Percentiles rank a stretch among this genome's conserved stretches.
Conservation (phyloP, 2,113 vertebrate genomes). For the Varanus salvator region DNA sequence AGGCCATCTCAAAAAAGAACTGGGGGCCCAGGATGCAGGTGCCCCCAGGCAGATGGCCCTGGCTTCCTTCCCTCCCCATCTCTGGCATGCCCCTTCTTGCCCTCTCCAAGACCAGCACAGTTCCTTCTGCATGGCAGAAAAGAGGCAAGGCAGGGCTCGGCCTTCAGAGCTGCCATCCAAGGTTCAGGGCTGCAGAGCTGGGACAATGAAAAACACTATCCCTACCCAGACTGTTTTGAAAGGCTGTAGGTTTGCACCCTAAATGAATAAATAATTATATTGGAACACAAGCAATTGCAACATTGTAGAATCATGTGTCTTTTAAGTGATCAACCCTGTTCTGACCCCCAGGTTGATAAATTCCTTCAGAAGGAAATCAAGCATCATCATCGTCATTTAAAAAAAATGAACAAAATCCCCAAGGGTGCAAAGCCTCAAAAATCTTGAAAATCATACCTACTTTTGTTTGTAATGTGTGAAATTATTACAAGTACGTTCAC, state of each 20-base stretch:
- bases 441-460: constrained; percentile 80
- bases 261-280: neutral
- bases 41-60: too few species aligned
- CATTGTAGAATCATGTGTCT: constrained; percentile 29
- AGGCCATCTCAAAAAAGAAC: too few species aligned
- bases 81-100: too few species aligned
- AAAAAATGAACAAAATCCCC: constrained; percentile 64
- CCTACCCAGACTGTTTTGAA: too few species aligned
- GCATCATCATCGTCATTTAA: constrained; percentile 1
- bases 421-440: constrained; percentile 71
- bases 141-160: too few species aligned
- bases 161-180: too few species aligned
- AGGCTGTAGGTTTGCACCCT: neutral
- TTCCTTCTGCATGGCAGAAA: too few species aligned
- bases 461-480: constrained; percentile 80
- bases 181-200: too few species aligned
- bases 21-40: too few species aligned
- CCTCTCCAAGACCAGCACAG: too few species aligned
- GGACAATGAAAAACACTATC: too few species aligned
- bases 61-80: too few species aligned
- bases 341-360: constrained; percentile 63
- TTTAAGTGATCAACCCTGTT: constrained; percentile 31
- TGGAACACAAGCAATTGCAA: neutral
- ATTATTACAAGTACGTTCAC: constrained; percentile 84
- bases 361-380: constrained; percentile 63